Conservation (phyloP, 2,113 vertebrate genomes). For the Hydropotes inermis region DNA sequence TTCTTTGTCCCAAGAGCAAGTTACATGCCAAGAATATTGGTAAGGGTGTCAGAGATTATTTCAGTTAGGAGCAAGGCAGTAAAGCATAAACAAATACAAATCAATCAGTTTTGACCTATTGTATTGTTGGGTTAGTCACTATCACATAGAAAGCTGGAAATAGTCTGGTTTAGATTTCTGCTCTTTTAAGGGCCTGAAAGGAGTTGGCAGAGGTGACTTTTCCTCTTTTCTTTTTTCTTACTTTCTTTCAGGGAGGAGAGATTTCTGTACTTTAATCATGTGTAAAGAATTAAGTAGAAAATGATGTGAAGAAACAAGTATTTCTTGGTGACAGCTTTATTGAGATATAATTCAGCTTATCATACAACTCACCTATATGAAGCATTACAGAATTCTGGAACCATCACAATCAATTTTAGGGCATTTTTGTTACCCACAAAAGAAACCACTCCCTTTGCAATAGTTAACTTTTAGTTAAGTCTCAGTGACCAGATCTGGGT, state of each 20-base stretch:
- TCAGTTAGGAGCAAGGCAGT: background rate
- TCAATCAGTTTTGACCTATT: background rate
- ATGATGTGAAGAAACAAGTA: background rate
- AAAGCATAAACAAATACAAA: background rate
- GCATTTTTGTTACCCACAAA: background rate
- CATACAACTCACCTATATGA: background rate
- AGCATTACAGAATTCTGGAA: background rate
- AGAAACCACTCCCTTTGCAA: background rate
- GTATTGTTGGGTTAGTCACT: background rate
- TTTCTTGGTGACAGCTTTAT: conserved; percentile 10
- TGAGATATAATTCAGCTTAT: background rate
- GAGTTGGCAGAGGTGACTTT: background rate
- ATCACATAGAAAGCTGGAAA: conserved; percentile 6
- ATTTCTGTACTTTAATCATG: background rate
- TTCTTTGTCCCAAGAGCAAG: background rate
- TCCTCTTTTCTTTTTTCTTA: background rate
- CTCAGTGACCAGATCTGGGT: background rate
- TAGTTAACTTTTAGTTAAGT: background rate
- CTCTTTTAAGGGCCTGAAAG: background rate
- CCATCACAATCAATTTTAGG: background rate
- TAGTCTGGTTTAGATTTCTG: background rate
- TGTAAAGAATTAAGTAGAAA: background rate
- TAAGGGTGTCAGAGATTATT: background rate
- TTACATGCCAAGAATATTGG: background rate
- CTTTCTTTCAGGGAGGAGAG: background rate